Base-by-base conservation (phyloP, 2,888 invertebrate genomes). In the Halictus ligatus region DNA sequence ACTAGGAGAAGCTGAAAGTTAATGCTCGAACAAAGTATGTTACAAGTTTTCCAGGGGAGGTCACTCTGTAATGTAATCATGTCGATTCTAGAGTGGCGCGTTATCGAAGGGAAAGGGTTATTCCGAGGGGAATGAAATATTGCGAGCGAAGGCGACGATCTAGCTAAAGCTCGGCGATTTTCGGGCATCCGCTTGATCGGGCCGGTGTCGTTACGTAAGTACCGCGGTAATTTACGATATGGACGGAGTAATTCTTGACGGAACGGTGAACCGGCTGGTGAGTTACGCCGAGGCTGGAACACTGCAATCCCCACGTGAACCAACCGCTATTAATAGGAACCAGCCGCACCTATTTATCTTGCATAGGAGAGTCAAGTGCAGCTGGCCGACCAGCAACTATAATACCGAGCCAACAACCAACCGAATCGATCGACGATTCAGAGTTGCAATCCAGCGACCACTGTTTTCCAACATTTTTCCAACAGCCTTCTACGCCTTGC, bases 291-390 rank as follows among this genome's bases (percentile, higher is more conserved):
- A 69, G 64, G 80, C 74, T 74, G 54, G 69, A 78, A 78, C 83
- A 80, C 80, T 84, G 78, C 81, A 69, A 78, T 86, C 86, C 76
- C 81, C 86, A 69, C 84, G 84, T 88, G 86, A 90, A 89, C 85
- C 87, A 80, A 82, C 78, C 86, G 85, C 89, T 91, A 93, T 92
- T 93, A 92, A 93, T 92, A 93, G 93, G 89, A 89, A 90, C 87
- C 87, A 91, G 91, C 89, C 90, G 89, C 89, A 89, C 90, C 92
- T 92, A 92, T 93, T 92, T 92, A 91, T 92, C 92, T 91, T 89
- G 80, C 87, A 93, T 90, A 91, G 91, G 89, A 91, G 89, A 90
- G 90, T 92, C 92, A 92, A 93, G 90, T 90, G 88, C 87, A 90
- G 82, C 85, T 81, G 80, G 85, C 72, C 81, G 81, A 74, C 78